Evolutionary conservation across 2,797 vertebrate species (phyloP).

Genomic region (Lacerta viridis): DNA sequence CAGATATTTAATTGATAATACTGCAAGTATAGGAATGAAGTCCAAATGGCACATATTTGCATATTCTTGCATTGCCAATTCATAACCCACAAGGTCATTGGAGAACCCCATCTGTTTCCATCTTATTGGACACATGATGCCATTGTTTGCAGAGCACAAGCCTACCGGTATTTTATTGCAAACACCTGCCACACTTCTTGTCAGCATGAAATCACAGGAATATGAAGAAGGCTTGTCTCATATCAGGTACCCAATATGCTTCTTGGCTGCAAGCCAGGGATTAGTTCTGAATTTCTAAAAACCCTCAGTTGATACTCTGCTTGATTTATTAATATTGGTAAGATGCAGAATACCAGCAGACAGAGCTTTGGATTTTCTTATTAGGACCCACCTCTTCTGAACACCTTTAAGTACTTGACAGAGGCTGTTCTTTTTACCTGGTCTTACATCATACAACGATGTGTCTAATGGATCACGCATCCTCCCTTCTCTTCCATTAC

Average conservation of each 20-base stretch:
- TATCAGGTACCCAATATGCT: not conserved
- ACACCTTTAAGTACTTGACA: not conserved
- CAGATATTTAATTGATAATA: too few relatives aligned
- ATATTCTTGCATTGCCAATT: not conserved
- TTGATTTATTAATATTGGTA: conserved; percentile 39
- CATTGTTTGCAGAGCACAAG: not conserved
- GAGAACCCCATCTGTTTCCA: not conserved
- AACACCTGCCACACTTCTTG: not conserved
- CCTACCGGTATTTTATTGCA: not conserved
- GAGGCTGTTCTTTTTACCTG: not conserved
- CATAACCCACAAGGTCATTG: not conserved
- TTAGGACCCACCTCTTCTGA: not conserved
- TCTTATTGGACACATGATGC: not conserved
- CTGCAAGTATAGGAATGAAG: too few relatives aligned
- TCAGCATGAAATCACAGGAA: accelerated
- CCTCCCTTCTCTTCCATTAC: not conserved
- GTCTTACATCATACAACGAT: not conserved
- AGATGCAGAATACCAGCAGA: conserved; percentile 11
- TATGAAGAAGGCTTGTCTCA: not conserved
- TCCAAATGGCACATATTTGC: not conserved
- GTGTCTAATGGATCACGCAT: not conserved
- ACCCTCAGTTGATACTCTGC: conserved; percentile 31
- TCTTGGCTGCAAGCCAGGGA: conserved; percentile 6
- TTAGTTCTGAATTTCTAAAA: conserved; percentile 37
- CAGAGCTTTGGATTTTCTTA: not conserved